Conservation (phyloP, 2,888 invertebrate species). For the Athalia cordata region DNA sequence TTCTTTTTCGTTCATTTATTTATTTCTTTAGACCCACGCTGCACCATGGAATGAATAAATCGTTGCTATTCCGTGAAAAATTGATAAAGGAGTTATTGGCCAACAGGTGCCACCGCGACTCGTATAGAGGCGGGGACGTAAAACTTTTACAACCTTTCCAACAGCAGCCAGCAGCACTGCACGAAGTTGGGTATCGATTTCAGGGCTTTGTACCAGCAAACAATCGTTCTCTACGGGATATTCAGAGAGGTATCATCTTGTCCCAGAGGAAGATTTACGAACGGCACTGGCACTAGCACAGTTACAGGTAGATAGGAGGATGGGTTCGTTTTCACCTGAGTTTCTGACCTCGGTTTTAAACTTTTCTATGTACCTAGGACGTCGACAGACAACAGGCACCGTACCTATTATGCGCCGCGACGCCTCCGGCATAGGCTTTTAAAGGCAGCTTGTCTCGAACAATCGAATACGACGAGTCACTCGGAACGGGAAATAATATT, state of each 20-base stretch:
- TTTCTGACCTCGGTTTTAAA: constrained; percentile 31
- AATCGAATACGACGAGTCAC: constrained; percentile 42
- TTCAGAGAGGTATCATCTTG: constrained; percentile 49
- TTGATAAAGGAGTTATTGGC: constrained; percentile 22
- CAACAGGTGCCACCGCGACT: constrained; percentile 36
- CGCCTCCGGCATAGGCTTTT: constrained; percentile 25
- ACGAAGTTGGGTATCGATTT: constrained; percentile 50
- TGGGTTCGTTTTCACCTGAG: constrained; percentile 23
- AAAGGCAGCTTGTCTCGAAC: neutral
- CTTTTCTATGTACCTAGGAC: constrained; percentile 34
- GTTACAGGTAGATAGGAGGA: too few species aligned
- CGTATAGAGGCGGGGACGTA: constrained; percentile 6
- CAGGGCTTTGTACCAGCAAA: constrained; percentile 52
- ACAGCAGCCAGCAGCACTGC: neutral
- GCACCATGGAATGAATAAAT: too few species aligned
- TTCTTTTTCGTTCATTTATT: neutral
- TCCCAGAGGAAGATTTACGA: constrained; percentile 51
- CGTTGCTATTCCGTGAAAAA: neutral
- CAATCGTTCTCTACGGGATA: constrained; percentile 50
- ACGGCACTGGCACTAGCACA: constrained; percentile 37
- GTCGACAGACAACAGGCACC: neutral
- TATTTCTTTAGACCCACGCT: neutral
- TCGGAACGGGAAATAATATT: neutral
- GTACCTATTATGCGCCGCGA: constrained; percentile 36
- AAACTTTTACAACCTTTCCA: constrained; percentile 32